These are phyloP conservation scores for Zaprionus lachaisei DNA, from an alignment of 1,140 invertebrate genomes.

Conservation along the genomic window DNA sequence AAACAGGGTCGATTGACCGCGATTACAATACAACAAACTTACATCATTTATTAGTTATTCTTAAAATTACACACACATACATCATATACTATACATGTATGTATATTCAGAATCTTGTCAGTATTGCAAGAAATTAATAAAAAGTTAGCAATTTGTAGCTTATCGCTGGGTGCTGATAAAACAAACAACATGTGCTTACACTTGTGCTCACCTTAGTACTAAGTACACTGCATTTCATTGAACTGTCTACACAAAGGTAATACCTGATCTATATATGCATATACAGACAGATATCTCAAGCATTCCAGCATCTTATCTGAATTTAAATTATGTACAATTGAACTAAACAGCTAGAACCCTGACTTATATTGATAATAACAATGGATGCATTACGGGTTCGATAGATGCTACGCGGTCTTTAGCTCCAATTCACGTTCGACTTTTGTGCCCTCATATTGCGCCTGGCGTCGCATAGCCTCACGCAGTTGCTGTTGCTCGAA, in stretches of 20 bases:
- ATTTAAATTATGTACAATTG: conserved; percentile 6
- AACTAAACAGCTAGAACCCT: conserved; percentile 10
- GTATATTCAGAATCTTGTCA: conserved; percentile 4
- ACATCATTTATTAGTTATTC: conserved; percentile 15
- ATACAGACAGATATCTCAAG: not conserved
- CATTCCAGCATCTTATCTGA: conserved; percentile 5
- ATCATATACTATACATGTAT: not conserved
- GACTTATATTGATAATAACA: conserved; percentile 1
- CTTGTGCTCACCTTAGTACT: not conserved
- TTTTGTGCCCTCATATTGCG: conserved; percentile 83
- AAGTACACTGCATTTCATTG: conserved; percentile 1
- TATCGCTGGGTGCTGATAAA: conserved; percentile 15
- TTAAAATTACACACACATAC: conserved; percentile 7
- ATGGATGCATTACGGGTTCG: not conserved
- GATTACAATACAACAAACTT: conserved; percentile 15
- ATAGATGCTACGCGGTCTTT: conserved; percentile 69
- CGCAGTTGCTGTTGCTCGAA: conserved; percentile 84
- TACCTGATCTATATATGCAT: not conserved
- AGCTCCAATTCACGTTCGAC: conserved; percentile 71
- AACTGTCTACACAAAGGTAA: conserved; percentile 2
- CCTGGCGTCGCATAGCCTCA: conserved; percentile 77
- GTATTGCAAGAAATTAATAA: conserved; percentile 11
- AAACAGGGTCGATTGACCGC: not conserved
- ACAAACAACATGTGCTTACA: not conserved
- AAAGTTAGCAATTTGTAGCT: conserved; percentile 21